These are phyloP conservation scores for Actinopyga echinites DNA, from an alignment of 53 echinoderm and acorn worm genomes.

Conservation along the genomic window DNA sequence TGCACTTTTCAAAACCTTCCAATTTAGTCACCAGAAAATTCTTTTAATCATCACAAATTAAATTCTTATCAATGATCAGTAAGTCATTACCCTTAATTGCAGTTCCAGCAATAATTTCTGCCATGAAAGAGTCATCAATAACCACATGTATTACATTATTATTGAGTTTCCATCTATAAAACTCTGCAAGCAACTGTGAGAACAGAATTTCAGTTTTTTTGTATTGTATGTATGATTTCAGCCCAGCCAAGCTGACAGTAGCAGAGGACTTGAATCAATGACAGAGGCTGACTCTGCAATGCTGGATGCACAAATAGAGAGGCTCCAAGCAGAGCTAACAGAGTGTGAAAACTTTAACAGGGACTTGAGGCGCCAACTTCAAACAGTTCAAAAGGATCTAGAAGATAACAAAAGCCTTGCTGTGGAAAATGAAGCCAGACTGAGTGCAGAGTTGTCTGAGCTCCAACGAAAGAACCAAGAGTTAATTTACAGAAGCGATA, in stretches of 20 bases:
- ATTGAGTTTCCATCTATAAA: not conserved
- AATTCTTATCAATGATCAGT: too few relatives aligned
- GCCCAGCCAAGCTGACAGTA: conserved; percentile 70
- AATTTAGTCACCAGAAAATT: too few relatives aligned
- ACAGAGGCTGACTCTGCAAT: conserved; percentile 53
- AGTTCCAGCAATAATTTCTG: too few relatives aligned
- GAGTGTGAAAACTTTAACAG: conserved; percentile 85
- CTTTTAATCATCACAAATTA: too few relatives aligned
- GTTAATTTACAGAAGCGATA: conserved; percentile 12
- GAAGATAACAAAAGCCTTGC: conserved; percentile 83
- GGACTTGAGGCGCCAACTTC: conserved; percentile 72
- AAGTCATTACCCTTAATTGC: too few relatives aligned
- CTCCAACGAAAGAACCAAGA: conserved; percentile 58
- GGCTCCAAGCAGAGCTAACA: conserved; percentile 68
- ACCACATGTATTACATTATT: too few relatives aligned
- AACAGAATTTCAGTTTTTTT: not conserved
- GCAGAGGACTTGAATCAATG: conserved; percentile 62
- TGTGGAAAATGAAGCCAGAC: conserved; percentile 81
- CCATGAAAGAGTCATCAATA: too few relatives aligned
- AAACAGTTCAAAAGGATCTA: conserved; percentile 77
- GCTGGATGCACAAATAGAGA: conserved; percentile 63
- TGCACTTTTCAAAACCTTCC: too few relatives aligned
- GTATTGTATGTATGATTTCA: conserved; percentile 23
- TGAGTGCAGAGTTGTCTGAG: conserved; percentile 56
- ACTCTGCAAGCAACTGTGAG: not conserved